phyloP scores from a whole-genome alignment of 2,888 invertebrate genomes.

The Papilio elwesi region DNA sequence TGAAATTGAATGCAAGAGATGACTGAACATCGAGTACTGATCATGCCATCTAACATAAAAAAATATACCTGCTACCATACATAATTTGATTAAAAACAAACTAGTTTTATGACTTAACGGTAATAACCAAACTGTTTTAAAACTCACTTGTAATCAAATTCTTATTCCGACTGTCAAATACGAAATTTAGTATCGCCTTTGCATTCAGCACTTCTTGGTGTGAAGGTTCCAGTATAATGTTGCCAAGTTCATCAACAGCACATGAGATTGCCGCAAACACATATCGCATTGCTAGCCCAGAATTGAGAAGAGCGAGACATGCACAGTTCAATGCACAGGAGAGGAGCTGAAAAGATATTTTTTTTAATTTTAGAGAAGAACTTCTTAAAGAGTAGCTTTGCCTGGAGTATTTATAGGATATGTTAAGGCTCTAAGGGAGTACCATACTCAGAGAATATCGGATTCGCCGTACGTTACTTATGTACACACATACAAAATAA shows the following conservation, averaged over 20 bases:
- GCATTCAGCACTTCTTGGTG: conserved; percentile 77
- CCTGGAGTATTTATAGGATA: too few species aligned
- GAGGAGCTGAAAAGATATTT: conserved; percentile 85
- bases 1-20: too few species aligned
- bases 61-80: too few species aligned
- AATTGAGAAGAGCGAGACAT: conserved; percentile 92
- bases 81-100: too few species aligned
- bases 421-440: too few species aligned
- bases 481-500: too few species aligned
- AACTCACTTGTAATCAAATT: conserved; percentile 65
- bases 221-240: conserved; percentile 87
- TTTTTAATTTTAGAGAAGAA: conserved; percentile 15
- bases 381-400: too few species aligned
- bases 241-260: conserved; percentile 85
- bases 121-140: not conserved
- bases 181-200: conserved; percentile 87
- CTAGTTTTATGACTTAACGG: not conserved
- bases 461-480: too few species aligned
- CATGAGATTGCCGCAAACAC: conserved; percentile 92
- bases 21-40: too few species aligned
- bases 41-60: too few species aligned
- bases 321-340: conserved; percentile 92
- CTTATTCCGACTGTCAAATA: conserved; percentile 86
- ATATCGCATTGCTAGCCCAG: conserved; percentile 92
- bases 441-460: too few species aligned